Conservation (phyloP, 2,113 vertebrate genomes). For the Emydura subglobosa region DNA sequence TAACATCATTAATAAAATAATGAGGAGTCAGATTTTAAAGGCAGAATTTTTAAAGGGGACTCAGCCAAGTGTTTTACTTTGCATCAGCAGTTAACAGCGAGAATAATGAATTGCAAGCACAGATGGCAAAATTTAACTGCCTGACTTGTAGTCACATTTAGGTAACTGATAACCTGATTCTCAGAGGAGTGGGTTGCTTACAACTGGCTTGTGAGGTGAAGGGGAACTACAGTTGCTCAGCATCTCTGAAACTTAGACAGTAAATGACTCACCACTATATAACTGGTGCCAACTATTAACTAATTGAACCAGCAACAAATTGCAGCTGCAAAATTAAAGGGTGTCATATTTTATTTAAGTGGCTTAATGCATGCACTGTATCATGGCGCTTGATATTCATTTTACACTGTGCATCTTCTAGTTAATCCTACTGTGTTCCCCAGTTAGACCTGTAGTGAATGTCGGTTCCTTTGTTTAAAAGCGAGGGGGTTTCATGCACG, state of each 20-base stretch:
- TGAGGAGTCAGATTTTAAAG: neutral
- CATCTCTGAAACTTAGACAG: neutral
- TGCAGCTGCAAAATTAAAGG: neutral
- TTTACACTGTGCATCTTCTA: neutral
- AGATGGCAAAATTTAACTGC: neutral
- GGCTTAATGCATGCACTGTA: neutral
- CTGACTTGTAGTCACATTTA: accelerated
- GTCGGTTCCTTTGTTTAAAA: neutral
- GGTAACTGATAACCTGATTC: accelerated
- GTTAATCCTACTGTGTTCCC: neutral
- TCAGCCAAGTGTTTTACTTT: neutral
- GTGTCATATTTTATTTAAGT: neutral
- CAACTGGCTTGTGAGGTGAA: neutral
- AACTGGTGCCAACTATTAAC: neutral
- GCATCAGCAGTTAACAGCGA: too few species aligned
- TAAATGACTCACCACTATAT: neutral
- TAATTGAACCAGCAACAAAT: neutral
- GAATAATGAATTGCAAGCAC: neutral
- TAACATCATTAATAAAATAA: neutral
- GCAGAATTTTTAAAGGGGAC: neutral
- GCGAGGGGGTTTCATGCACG: neutral
- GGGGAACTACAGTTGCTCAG: neutral
- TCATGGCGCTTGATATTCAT: neutral
- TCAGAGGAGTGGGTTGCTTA: neutral
- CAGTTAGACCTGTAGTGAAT: neutral